Conservation (phyloP, 2,888 invertebrate genomes). For the Torymus tubicola region DNA sequence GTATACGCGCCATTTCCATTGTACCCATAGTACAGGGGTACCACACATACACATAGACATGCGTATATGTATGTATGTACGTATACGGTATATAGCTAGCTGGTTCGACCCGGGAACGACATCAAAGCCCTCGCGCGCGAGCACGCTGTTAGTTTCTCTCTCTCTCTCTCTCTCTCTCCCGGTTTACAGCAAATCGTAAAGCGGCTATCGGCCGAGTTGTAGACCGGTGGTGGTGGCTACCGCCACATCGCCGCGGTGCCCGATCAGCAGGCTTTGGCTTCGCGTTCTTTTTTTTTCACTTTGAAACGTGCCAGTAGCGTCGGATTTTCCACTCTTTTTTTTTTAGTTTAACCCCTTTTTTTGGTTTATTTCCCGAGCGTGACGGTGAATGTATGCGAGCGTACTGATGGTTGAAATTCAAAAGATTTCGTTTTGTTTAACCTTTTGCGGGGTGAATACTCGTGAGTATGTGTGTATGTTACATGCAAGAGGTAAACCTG, state of each 20-base stretch:
- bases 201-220: constrained; percentile 15
- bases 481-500: too few relatives aligned
- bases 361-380: constrained; percentile 1
- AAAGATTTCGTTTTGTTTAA: background rate
- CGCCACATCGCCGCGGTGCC: background rate
- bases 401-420: constrained; percentile 6
- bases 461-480: too few relatives aligned
- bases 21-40: background rate
- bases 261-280: background rate
- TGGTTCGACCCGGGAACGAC: constrained; percentile 5
- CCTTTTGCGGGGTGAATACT: too few relatives aligned
- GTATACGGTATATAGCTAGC: too few relatives aligned
- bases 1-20: constrained; percentile 41
- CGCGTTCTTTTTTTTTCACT: background rate
- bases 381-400: background rate
- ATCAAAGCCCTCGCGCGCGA: constrained; percentile 34
- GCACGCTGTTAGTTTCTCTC: constrained; percentile 19
- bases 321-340: background rate
- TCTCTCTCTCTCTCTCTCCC: background rate
- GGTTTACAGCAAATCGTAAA: constrained; percentile 45
- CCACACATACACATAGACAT: too few relatives aligned
- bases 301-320: background rate
- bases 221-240: background rate
- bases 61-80: too few relatives aligned
- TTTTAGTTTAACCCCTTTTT: background rate